These are phyloP conservation scores for Mirza zaza DNA, from an alignment of 2,113 vertebrate genomes.

Conservation along the genomic window DNA sequence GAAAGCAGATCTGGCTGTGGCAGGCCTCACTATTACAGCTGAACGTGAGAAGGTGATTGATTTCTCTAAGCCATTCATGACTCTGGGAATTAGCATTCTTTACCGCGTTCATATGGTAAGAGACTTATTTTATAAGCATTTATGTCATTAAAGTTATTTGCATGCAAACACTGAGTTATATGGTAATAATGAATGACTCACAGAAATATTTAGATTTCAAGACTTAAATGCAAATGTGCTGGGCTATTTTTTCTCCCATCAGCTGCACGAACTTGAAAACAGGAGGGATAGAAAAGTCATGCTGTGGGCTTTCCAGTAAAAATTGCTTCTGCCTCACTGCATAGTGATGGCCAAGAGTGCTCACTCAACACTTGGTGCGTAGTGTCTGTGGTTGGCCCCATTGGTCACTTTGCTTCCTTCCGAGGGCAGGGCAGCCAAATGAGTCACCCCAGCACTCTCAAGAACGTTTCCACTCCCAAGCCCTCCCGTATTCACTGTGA, in stretches of 20 bases:
- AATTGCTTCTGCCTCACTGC: neutral
- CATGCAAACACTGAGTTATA: slow-evolving; percentile 70
- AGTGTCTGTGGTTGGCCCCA: neutral
- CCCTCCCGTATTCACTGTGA: neutral
- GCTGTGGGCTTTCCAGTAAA: slow-evolving; percentile 46
- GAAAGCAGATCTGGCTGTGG: slow-evolving; percentile 98
- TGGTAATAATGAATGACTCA: slow-evolving; percentile 73
- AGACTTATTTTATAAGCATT: slow-evolving; percentile 77
- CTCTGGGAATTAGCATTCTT: slow-evolving; percentile 98
- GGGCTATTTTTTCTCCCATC: slow-evolving; percentile 61
- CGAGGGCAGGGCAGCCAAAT: neutral
- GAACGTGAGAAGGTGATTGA: slow-evolving; percentile 98
- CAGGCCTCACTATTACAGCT: slow-evolving; percentile 96
- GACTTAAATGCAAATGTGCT: slow-evolving; percentile 73
- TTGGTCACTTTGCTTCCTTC: neutral
- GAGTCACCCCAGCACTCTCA: neutral
- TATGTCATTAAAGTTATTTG: slow-evolving; percentile 78
- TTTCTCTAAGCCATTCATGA: slow-evolving; percentile 99
- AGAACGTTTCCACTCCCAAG: too few relatives aligned
- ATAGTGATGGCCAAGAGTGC: neutral
- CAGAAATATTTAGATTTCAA: slow-evolving; percentile 80
- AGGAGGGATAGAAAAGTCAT: slow-evolving; percentile 28
- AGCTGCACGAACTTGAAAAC: slow-evolving; percentile 47
- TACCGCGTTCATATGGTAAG: slow-evolving; percentile 98
- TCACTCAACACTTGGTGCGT: neutral